phyloP scores from a whole-genome alignment of 1,140 invertebrate species.

The Zaprionus ghesquierei region DNA sequence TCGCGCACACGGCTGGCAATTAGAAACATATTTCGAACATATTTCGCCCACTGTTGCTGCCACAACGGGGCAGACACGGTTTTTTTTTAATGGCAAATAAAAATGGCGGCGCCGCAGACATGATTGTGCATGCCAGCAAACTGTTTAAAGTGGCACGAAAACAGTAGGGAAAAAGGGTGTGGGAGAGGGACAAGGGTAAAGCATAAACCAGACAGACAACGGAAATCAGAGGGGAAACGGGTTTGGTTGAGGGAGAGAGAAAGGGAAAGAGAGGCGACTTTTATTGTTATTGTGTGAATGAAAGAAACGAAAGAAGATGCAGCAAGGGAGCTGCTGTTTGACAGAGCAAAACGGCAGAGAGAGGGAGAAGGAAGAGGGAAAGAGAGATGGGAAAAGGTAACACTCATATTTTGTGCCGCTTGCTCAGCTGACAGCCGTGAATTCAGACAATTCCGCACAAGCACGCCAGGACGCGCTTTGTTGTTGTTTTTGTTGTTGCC shows the following conservation, averaged over 20 bases:
- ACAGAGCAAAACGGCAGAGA: background rate
- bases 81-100: conserved; percentile 46
- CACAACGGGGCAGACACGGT: conserved; percentile 20
- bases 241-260: background rate
- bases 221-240: conserved; percentile 16
- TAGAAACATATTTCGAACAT: conserved; percentile 57
- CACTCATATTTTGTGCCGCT: background rate
- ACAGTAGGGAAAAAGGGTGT: background rate
- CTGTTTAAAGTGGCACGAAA: conserved; percentile 49
- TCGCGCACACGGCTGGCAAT: conserved; percentile 42
- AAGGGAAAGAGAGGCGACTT: background rate
- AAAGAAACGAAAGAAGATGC: background rate
- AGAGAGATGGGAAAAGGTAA: background rate
- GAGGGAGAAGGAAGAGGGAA: background rate
- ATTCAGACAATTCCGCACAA: background rate
- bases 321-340: background rate
- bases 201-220: conserved; percentile 17
- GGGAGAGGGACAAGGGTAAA: background rate
- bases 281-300: conserved; percentile 30
- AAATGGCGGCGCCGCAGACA: conserved; percentile 53
- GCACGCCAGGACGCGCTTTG: too few relatives aligned
- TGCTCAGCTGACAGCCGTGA: conserved; percentile 18
- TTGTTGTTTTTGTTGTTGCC: conserved; percentile 11
- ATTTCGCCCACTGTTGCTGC: conserved; percentile 32
- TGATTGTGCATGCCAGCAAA: conserved; percentile 57